Conservation (phyloP, 2,888 invertebrate species). For the Schizaphis graminum region DNA sequence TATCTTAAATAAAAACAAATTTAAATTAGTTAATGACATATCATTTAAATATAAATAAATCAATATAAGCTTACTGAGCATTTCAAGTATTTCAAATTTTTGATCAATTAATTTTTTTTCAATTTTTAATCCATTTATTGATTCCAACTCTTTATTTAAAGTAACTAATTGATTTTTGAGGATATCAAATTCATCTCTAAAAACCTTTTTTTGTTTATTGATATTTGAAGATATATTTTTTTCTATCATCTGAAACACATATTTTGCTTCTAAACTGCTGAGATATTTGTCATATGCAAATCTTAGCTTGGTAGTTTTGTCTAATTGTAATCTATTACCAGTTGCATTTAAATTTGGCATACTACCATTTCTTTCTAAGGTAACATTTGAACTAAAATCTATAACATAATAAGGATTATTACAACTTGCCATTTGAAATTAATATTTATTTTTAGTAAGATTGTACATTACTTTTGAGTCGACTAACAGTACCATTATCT, state of each 20-base stretch:
- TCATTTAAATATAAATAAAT: neutral
- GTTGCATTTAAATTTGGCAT: slow-evolving; percentile 36
- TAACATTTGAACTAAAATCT: slow-evolving; percentile 15
- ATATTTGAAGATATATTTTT: slow-evolving; percentile 44
- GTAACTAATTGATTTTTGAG: slow-evolving; percentile 49
- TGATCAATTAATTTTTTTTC: slow-evolving; percentile 33
- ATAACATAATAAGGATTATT: neutral
- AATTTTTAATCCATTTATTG: slow-evolving; percentile 30
- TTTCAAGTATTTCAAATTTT: slow-evolving; percentile 47
- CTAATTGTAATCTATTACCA: slow-evolving; percentile 20
- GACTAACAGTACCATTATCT: neutral
- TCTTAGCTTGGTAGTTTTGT: slow-evolving; percentile 19
- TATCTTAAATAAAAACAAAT: slow-evolving; percentile 27
- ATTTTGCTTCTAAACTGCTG: slow-evolving; percentile 44
- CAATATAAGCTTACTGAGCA: slow-evolving; percentile 13
- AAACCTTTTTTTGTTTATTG: slow-evolving; percentile 50
- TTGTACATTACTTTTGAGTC: slow-evolving; percentile 30
- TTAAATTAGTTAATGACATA: neutral
- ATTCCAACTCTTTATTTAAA: slow-evolving; percentile 30
- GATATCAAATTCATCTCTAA: slow-evolving; percentile 31
- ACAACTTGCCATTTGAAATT: neutral
- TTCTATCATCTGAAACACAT: neutral
- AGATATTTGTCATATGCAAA: slow-evolving; percentile 47
- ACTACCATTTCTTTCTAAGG: slow-evolving; percentile 50
- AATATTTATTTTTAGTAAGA: neutral